phyloP scores from a whole-genome alignment of 2,888 invertebrate species.

The Limnephilus lunatus region DNA sequence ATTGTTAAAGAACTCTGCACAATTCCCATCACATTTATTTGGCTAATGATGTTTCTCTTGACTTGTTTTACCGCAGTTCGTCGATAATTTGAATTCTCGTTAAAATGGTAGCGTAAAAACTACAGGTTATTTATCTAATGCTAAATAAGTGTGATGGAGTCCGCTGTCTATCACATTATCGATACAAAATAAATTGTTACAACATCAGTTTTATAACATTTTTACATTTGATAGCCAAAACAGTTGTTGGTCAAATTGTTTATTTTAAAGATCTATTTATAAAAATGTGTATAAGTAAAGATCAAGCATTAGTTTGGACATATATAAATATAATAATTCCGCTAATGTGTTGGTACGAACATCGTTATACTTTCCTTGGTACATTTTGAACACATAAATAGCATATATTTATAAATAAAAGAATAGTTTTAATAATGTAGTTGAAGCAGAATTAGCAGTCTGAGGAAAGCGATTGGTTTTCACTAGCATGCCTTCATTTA shows the following conservation, averaged over 20 bases:
- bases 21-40: conserved; percentile 26
- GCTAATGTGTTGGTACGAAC: conserved; percentile 51
- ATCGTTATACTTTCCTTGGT: conserved; percentile 61
- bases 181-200: conserved; percentile 40
- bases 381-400: conserved; percentile 63
- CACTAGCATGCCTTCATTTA: conserved; percentile 66
- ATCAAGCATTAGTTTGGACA: conserved; percentile 48
- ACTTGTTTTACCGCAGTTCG: not conserved
- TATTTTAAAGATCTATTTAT: conserved; percentile 56
- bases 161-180: conserved; percentile 8
- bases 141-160: conserved; percentile 35
- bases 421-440: conserved; percentile 59
- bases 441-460: conserved; percentile 64
- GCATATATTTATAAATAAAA: conserved; percentile 59
- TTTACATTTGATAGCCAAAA: conserved; percentile 44
- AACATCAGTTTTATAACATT: conserved; percentile 48
- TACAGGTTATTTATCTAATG: not conserved
- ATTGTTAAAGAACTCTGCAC: conserved; percentile 4
- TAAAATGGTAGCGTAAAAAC: not conserved
- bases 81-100: not conserved
- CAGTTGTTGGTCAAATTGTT: conserved; percentile 59
- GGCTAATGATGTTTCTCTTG: not conserved
- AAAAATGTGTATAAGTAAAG: conserved; percentile 40
- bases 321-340: conserved; percentile 39
- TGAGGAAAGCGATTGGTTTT: conserved; percentile 65